A percentile compares a stretch with the other conserved stretches of the same genome.
Conservation (phyloP, 2,113 vertebrate genomes). For the Alligator mississippiensis region DNA sequence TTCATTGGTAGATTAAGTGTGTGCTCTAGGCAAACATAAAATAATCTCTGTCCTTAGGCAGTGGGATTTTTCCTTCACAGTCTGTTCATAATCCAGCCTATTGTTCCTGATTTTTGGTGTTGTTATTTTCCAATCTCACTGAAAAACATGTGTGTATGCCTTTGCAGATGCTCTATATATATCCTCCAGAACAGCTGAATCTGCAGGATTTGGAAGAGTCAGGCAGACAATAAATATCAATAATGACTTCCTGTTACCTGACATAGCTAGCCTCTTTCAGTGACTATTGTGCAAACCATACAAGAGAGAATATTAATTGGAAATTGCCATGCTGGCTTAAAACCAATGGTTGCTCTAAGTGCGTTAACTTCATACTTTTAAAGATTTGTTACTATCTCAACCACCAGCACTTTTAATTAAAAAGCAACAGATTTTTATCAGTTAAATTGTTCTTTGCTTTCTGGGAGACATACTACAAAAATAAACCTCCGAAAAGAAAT, state of each 20-base stretch:
- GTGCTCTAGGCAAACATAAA: conserved; percentile 28
- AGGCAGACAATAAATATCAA: neutral
- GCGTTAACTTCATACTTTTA: conserved; percentile 17
- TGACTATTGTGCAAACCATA: neutral
- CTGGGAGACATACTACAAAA: neutral
- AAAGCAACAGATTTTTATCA: conserved; percentile 34
- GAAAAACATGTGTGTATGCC: conserved; percentile 7
- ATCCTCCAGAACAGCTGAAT: conserved; percentile 14
- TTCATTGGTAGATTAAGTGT: conserved; percentile 69
- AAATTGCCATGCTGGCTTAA: conserved; percentile 28
- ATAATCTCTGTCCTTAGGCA: neutral
- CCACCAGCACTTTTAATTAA: conserved; percentile 41
- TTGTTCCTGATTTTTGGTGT: conserved; percentile 6
- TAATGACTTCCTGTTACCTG: conserved; percentile 36
- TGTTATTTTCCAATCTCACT: conserved; percentile 4
- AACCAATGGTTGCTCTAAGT: neutral
- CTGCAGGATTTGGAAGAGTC: neutral
- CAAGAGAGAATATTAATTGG: conserved; percentile 34
- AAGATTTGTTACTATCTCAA: neutral
- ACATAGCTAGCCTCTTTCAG: conserved; percentile 4
- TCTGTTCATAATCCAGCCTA: neutral
- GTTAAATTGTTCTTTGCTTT: conserved; percentile 16
- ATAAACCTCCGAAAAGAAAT: neutral
- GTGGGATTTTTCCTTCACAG: conserved; percentile 12
- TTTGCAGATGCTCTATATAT: neutral